These are phyloP conservation scores for Lasioglossum leucozonium DNA, from an alignment of 2,888 invertebrate species.

Conservation along the genomic window DNA sequence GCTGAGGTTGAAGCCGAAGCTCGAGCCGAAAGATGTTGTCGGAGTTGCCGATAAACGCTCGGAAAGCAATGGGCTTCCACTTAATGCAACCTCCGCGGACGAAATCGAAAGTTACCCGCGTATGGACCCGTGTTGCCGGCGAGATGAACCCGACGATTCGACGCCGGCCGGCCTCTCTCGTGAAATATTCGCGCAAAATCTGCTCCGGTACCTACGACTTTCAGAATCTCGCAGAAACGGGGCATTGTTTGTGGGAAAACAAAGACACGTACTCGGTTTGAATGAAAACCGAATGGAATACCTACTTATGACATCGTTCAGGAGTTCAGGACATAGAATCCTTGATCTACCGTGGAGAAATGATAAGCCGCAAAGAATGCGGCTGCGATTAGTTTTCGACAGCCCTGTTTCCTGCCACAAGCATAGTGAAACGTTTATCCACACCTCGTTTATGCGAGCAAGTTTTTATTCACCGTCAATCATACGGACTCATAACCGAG, in stretches of 20 bases:
- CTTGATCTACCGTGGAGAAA: too few relatives aligned
- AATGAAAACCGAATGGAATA: too few relatives aligned
- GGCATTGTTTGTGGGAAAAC: neutral
- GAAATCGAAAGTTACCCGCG: neutral
- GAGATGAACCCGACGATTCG: conserved; percentile 5
- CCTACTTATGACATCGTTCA: too few relatives aligned
- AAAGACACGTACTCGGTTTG: too few relatives aligned
- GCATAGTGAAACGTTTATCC: too few relatives aligned
- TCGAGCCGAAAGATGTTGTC: conserved; percentile 43
- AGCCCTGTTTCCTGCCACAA: too few relatives aligned
- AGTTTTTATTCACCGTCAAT: too few relatives aligned
- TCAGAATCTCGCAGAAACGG: neutral
- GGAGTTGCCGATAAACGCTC: conserved; percentile 5
- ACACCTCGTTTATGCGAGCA: too few relatives aligned
- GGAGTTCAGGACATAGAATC: too few relatives aligned
- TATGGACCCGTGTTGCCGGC: neutral
- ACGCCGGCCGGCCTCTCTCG: neutral
- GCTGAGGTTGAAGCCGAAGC: conserved; percentile 70
- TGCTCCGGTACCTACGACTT: neutral
- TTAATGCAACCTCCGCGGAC: conserved; percentile 6
- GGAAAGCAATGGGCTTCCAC: conserved; percentile 15
- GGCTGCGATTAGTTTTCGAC: too few relatives aligned
- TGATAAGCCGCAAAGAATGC: too few relatives aligned
- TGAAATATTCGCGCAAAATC: neutral
- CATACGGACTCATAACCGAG: too few relatives aligned